Conservation (phyloP, 2,888 invertebrate genomes). For the Chymomyza amoena region DNA sequence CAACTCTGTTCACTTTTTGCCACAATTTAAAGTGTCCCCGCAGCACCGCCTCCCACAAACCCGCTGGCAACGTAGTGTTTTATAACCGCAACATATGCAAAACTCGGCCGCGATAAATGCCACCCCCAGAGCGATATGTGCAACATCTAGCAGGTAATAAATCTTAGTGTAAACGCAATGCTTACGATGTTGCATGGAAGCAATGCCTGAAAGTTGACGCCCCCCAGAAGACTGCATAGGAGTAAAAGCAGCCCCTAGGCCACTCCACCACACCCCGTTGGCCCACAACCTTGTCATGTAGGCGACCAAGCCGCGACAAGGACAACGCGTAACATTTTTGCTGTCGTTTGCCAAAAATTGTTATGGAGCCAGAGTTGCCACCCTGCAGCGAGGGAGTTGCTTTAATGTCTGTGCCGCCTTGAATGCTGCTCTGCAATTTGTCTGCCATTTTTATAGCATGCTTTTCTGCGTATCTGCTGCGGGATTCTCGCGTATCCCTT, state of each 20-base stretch:
- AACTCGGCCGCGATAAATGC: slow-evolving; percentile 55
- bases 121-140: slow-evolving; percentile 51
- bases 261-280: not conserved
- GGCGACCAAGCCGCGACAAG: slow-evolving; percentile 8
- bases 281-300: not conserved
- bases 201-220: slow-evolving; percentile 63
- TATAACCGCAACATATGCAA: slow-evolving; percentile 61
- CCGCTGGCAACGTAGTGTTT: not conserved
- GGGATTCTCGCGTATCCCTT: not conserved
- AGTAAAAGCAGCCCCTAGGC: not conserved
- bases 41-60: not conserved
- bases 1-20: not conserved
- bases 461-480: slow-evolving; percentile 15
- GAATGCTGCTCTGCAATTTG: slow-evolving; percentile 67
- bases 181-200: slow-evolving; percentile 62
- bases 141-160: slow-evolving; percentile 73
- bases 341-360: slow-evolving; percentile 66
- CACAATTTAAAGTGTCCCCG: not conserved
- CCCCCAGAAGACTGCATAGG: slow-evolving; percentile 30
- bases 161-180: slow-evolving; percentile 69
- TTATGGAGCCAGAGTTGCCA: slow-evolving; percentile 26
- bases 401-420: slow-evolving; percentile 27
- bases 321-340: slow-evolving; percentile 56
- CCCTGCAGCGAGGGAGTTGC: not conserved
- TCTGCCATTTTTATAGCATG: slow-evolving; percentile 62